phyloP scores from a whole-genome alignment of 2,797 vertebrate genomes.

The Takifugu rubripes region DNA sequence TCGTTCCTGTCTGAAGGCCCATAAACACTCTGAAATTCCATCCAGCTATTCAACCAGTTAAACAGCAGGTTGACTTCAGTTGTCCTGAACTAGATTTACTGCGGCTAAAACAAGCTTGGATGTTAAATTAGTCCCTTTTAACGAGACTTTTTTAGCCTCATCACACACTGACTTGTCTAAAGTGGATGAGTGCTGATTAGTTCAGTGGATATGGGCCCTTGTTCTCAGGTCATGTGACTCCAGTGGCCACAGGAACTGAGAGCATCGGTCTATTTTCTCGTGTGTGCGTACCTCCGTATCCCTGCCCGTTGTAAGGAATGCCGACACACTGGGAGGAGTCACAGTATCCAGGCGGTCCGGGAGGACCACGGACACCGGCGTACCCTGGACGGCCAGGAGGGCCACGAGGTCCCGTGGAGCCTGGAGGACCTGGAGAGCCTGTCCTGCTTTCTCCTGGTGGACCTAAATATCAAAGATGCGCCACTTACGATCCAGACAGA shows the following conservation, averaged over 20 bases:
- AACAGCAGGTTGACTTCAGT: too few species aligned
- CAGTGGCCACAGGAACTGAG: neutral
- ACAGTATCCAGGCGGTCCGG: slow-evolving; percentile 90
- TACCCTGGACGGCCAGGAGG: slow-evolving; percentile 88
- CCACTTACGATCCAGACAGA: neutral
- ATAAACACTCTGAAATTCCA: neutral
- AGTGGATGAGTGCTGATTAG: too few species aligned
- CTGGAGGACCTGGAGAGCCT: slow-evolving; percentile 83
- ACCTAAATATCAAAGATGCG: slow-evolving; percentile 66
- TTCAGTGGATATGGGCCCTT: neutral
- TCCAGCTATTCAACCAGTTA: too few species aligned
- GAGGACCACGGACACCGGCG: slow-evolving; percentile 85
- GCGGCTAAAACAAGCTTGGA: too few species aligned
- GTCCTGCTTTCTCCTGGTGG: slow-evolving; percentile 88
- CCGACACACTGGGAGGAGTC: slow-evolving; percentile 96
- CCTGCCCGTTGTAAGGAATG: slow-evolving; percentile 95
- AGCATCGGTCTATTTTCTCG: neutral
- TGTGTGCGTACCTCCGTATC: slow-evolving; percentile 86
- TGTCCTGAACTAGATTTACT: too few species aligned
- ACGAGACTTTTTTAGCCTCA: too few species aligned
- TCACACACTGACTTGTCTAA: too few species aligned
- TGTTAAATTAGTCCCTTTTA: too few species aligned
- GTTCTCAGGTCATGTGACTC: neutral
- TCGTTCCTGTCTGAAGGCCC: neutral
- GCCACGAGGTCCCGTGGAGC: slow-evolving; percentile 85